Percentiles rank a stretch among this genome's conserved stretches.
phyloP scores from a whole-genome alignment of 2,888 invertebrate species.

The Synanthedon formicaeformis region DNA sequence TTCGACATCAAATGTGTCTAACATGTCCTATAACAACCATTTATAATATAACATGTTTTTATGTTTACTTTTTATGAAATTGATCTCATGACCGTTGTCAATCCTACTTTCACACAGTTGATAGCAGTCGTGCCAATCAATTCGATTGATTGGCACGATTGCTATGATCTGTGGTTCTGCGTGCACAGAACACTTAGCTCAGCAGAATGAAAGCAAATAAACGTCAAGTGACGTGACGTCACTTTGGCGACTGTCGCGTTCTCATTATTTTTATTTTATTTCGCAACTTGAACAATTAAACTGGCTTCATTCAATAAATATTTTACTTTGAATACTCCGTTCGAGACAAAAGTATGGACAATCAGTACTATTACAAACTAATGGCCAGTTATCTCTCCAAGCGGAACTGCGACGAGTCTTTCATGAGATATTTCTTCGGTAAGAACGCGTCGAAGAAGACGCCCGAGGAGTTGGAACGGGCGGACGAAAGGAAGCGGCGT shows the following conservation, averaged over 20 bases:
- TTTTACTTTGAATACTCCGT: not conserved
- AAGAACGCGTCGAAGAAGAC: slow-evolving; percentile 58
- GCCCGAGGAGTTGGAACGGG: slow-evolving; percentile 56
- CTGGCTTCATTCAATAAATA: slow-evolving; percentile 13
- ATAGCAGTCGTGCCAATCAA: no score
- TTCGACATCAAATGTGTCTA: no score
- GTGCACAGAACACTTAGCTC: no score
- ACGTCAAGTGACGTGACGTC: slow-evolving; percentile 48
- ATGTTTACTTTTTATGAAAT: no score
- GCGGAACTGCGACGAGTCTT: slow-evolving; percentile 63
- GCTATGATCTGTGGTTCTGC: no score
- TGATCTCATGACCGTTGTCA: no score
- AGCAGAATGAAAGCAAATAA: slow-evolving; percentile 9
- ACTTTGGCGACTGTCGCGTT: slow-evolving; percentile 32
- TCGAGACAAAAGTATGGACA: slow-evolving; percentile 37
- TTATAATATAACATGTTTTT: no score
- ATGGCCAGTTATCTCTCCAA: slow-evolving; percentile 64
- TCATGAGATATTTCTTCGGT: slow-evolving; percentile 64
- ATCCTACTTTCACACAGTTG: no score
- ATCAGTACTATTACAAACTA: slow-evolving; percentile 61
- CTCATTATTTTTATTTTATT: slow-evolving; percentile 66
- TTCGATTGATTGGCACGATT: no score
- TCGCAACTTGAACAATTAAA: slow-evolving; percentile 45
- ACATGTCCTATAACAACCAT: no score
- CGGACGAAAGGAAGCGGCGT: slow-evolving; percentile 57